These are phyloP conservation scores for Spodoptera exigua DNA, from an alignment of 2,888 invertebrate species.

Conservation along the genomic window DNA sequence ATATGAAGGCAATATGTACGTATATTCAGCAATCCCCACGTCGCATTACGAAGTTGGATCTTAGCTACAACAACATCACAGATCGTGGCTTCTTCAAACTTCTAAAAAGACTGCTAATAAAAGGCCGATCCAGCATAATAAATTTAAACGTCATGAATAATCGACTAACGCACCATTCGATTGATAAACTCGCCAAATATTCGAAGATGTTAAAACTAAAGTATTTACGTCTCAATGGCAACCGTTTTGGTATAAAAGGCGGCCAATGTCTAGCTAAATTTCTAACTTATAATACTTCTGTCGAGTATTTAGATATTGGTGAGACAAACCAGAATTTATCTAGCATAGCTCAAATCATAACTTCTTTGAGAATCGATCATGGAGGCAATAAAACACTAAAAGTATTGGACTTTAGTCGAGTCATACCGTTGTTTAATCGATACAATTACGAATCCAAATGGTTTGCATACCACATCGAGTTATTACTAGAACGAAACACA, in stretches of 20 bases:
- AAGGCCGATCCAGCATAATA: constrained; percentile 81
- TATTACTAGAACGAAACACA: constrained; percentile 75
- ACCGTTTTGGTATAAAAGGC: constrained; percentile 88
- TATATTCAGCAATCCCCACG: constrained; percentile 81
- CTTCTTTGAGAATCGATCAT: constrained; percentile 81
- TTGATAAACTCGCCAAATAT: constrained; percentile 74
- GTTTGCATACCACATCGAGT: constrained; percentile 86
- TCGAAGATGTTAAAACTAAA: constrained; percentile 80
- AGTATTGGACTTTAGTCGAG: constrained; percentile 80
- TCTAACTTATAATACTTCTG: constrained; percentile 78
- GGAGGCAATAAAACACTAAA: constrained; percentile 73
- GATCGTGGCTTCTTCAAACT: constrained; percentile 84
- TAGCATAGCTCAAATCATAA: constrained; percentile 87
- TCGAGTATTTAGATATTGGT: constrained; percentile 88
- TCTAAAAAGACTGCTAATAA: constrained; percentile 78
- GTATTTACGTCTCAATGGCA: constrained; percentile 89
- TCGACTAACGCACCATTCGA: constrained; percentile 81
- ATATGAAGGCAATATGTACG: constrained; percentile 84
- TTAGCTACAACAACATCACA: constrained; percentile 89
- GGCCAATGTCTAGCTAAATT: constrained; percentile 86
- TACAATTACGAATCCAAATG: constrained; percentile 83
- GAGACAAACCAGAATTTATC: constrained; percentile 89
- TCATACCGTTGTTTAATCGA: constrained; percentile 76
- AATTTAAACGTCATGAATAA: constrained; percentile 90
- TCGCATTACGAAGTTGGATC: constrained; percentile 84